These are phyloP conservation scores for Luehdorfia chinensis DNA, from an alignment of 1,140 invertebrate species.

Conservation along the genomic window DNA sequence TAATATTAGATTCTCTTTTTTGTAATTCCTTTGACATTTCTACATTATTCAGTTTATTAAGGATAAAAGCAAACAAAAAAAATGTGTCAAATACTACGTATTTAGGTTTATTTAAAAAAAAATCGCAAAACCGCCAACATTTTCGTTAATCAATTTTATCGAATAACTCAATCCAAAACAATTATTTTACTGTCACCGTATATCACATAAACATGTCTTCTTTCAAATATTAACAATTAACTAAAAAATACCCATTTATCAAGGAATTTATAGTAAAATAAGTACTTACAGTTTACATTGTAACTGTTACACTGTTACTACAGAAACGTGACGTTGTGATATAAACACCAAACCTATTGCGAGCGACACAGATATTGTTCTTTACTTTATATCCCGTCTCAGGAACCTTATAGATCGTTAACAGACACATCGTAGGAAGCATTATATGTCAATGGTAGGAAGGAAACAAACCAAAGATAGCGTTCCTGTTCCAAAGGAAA, in stretches of 20 bases:
- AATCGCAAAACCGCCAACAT: too few species aligned
- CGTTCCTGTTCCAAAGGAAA: not conserved
- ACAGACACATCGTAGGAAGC: not conserved
- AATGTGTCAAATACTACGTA: too few species aligned
- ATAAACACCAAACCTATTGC: too few species aligned
- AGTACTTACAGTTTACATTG: not conserved
- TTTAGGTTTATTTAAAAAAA: too few species aligned
- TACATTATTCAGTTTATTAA: conserved; percentile 9
- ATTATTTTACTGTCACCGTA: not conserved
- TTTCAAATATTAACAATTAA: not conserved
- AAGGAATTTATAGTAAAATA: not conserved
- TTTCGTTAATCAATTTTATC: too few species aligned
- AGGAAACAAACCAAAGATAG: not conserved
- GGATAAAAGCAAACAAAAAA: too few species aligned
- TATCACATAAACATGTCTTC: not conserved
- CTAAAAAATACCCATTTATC: not conserved
- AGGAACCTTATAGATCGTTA: conserved; percentile 4
- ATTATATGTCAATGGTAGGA: too few species aligned
- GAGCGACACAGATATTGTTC: conserved; percentile 1
- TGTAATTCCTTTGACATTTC: conserved; percentile 31
- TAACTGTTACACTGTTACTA: too few species aligned
- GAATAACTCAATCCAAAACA: too few species aligned
- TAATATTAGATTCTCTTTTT: conserved; percentile 38
- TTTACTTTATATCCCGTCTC: too few species aligned
- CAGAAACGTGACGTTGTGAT: too few species aligned